Percentiles rank a stretch among this genome's conserved stretches.
Evolutionary conservation across 1,140 invertebrate species (phyloP).

Genomic region (Aphis gossypii): DNA sequence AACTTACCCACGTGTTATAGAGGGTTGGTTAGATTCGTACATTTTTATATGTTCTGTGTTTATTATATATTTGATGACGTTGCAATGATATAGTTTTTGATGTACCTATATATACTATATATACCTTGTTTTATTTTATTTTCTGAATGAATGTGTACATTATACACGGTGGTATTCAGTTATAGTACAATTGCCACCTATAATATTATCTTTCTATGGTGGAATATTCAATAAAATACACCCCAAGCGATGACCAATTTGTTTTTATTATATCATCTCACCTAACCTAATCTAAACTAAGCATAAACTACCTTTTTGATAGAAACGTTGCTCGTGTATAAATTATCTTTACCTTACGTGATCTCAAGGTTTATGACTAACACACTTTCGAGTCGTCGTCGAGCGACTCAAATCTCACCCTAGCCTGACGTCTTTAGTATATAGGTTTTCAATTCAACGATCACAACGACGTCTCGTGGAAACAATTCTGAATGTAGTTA

Average conservation of each 20-base stretch:
- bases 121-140: background rate
- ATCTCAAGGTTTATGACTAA: background rate
- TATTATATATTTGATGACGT: background rate
- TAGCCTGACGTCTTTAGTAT: background rate
- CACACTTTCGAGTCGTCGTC: background rate
- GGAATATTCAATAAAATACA: background rate
- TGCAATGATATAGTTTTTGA: background rate
- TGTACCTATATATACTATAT: no score
- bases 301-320: background rate
- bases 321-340: background rate
- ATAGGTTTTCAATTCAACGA: background rate
- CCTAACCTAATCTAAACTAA: background rate
- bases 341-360: background rate
- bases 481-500: background rate
- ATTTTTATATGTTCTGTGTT: background rate
- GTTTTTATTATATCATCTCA: background rate
- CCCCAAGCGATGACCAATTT: background rate
- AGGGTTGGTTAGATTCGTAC: background rate
- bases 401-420: background rate
- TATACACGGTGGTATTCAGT: background rate
- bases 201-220: background rate
- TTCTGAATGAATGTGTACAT: background rate
- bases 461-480: background rate
- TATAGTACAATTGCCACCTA: background rate
- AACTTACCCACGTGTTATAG: background rate